A percentile compares a stretch with the other conserved stretches of the same genome.
Evolutionary conservation across 2,888 invertebrate species (phyloP).

Genomic region (Ashinkailepas kermadecensis): DNA sequence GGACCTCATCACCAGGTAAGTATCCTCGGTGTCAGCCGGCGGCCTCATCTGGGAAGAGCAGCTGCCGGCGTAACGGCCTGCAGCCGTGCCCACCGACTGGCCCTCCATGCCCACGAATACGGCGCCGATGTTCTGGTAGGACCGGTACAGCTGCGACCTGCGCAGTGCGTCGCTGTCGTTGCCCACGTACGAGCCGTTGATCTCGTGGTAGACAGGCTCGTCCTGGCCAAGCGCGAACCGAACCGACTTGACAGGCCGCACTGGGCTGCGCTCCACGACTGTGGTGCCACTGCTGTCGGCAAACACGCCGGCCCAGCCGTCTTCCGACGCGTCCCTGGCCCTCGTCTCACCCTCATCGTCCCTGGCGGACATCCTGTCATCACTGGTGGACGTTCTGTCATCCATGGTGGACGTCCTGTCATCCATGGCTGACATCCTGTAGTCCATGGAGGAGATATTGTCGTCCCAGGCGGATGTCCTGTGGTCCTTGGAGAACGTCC

Average conservation of each 20-base stretch:
- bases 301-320: background rate
- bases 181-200: background rate
- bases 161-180: conserved; percentile 10
- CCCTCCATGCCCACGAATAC: conserved; percentile 12
- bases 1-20: conserved; percentile 4
- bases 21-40: background rate
- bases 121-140: conserved; percentile 18
- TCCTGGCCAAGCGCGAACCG: background rate
- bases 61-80: background rate
- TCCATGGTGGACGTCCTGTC: no score
- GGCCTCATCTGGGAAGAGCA: background rate
- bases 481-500: no score
- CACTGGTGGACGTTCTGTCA: no score
- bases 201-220: background rate
- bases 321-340: background rate
- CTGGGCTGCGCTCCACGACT: background rate
- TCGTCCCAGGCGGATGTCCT: no score
- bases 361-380: no score
- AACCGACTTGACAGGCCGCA: background rate
- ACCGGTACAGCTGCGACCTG: background rate
- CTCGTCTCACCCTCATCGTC: no score
- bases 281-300: background rate
- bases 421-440: no score
- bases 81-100: background rate
- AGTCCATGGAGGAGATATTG: no score